Percentiles rank a stretch among this genome's conserved stretches.
Evolutionary conservation across 2,113 vertebrate species (phyloP).

Genomic region (Pseudorhombus dupliciocellatus): DNA sequence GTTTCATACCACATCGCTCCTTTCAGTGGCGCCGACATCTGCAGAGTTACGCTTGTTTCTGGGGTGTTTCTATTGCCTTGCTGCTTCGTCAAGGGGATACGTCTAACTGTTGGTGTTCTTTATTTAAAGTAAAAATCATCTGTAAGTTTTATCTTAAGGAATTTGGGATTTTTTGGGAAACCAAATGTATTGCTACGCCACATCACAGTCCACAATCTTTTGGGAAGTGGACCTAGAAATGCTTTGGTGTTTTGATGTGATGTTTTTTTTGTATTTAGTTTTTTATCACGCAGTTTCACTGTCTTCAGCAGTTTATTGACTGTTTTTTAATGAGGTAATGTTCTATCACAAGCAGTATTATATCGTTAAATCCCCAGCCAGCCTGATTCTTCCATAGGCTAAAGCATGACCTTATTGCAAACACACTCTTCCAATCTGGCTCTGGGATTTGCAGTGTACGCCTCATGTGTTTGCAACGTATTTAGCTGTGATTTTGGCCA

Average conservation of each 20-base stretch:
- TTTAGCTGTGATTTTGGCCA: slow-evolving; percentile 58
- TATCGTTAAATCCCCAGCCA: not conserved
- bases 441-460: slow-evolving; percentile 1
- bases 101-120: too few species aligned
- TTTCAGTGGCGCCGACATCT: too few species aligned
- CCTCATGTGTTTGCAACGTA: slow-evolving; percentile 49
- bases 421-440: slow-evolving; percentile 33
- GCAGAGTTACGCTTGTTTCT: too few species aligned
- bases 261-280: not conserved
- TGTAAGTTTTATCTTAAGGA: too few species aligned
- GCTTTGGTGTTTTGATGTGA: not conserved
- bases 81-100: too few species aligned
- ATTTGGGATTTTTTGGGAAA: too few species aligned
- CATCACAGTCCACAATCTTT: too few species aligned
- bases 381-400: not conserved
- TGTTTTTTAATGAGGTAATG: not conserved
- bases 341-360: not conserved
- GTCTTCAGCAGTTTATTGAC: not conserved
- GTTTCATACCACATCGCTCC: too few species aligned
- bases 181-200: too few species aligned
- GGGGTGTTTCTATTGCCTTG: too few species aligned
- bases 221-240: too few species aligned
- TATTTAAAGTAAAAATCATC: too few species aligned
- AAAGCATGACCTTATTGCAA: slow-evolving; percentile 24
- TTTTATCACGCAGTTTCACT: not conserved